phyloP scores from a whole-genome alignment of 2,888 invertebrate species.

The Pheosia tremula region DNA sequence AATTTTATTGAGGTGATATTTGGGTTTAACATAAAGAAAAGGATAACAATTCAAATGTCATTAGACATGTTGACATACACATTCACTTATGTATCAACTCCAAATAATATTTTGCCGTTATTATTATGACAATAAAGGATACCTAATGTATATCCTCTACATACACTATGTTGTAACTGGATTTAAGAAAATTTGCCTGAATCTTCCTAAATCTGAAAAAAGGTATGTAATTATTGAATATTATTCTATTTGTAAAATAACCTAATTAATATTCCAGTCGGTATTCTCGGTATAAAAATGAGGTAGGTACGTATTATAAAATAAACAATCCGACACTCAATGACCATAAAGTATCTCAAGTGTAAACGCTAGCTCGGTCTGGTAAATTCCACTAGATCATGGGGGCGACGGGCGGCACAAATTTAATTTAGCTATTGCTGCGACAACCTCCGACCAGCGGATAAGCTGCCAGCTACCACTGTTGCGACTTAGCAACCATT shows the following conservation, averaged over 20 bases:
- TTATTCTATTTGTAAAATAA: too few relatives aligned
- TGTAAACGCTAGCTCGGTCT: conserved; percentile 37
- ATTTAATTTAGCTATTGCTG: conserved; percentile 66
- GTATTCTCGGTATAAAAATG: too few relatives aligned
- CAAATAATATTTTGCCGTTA: too few relatives aligned
- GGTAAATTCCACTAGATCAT: conserved; percentile 61
- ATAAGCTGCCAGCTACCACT: conserved; percentile 35
- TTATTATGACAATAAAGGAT: too few relatives aligned
- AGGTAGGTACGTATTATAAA: neutral
- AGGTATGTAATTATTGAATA: too few relatives aligned
- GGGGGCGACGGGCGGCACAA: conserved; percentile 68
- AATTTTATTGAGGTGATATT: conserved; percentile 47
- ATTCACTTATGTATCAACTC: too few relatives aligned
- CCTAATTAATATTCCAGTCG: too few relatives aligned
- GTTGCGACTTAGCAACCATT: neutral
- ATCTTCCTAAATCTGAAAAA: too few relatives aligned
- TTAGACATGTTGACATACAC: neutral
- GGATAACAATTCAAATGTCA: conserved; percentile 15
- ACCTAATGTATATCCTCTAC: too few relatives aligned
- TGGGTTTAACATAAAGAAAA: conserved; percentile 27
- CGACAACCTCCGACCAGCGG: conserved; percentile 26
- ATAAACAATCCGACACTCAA: conserved; percentile 17
- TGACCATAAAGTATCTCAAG: conserved; percentile 35
- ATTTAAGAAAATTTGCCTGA: too few relatives aligned
- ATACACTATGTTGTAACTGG: too few relatives aligned